Conservation (phyloP, 2,888 invertebrate species). For the Arge pagana region DNA sequence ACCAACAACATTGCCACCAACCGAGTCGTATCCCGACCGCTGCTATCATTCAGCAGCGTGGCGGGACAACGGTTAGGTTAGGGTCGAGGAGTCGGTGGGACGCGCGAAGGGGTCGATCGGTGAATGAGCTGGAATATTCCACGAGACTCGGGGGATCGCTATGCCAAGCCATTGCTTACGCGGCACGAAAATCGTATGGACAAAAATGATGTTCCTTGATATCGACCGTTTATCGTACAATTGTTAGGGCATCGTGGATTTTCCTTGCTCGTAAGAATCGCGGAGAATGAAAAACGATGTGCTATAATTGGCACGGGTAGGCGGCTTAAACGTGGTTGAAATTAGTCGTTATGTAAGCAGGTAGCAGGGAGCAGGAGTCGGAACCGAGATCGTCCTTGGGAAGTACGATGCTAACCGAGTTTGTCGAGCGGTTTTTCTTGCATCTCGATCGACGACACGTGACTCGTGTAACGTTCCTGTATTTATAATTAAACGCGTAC, state of each 20-base stretch:
- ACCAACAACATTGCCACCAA: no score
- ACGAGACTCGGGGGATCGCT: not conserved
- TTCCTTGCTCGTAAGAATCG: no score
- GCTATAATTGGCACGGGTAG: no score
- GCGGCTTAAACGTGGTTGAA: no score
- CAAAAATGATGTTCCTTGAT: no score
- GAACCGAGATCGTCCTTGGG: slow-evolving; percentile 12
- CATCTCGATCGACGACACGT: slow-evolving; percentile 16
- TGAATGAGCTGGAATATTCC: slow-evolving; percentile 19
- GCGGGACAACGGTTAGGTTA: not conserved
- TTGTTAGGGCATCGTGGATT: no score
- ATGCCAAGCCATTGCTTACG: not conserved
- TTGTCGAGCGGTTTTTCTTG: slow-evolving; percentile 4
- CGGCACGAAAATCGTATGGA: no score
- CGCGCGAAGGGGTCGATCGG: not conserved
- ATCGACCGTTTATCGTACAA: no score
- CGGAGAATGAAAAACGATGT: no score
- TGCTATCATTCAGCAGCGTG: slow-evolving; percentile 13
- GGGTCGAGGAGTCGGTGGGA: not conserved
- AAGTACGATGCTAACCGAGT: slow-evolving; percentile 8
- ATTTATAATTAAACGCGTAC: no score
- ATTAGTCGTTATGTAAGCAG: no score
- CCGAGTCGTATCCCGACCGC: no score
- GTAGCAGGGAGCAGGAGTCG: not conserved
- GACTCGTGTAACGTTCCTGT: slow-evolving; percentile 6